These are phyloP conservation scores for Ennomos fuscantarius DNA, from an alignment of 2,888 invertebrate species.

Conservation along the genomic window DNA sequence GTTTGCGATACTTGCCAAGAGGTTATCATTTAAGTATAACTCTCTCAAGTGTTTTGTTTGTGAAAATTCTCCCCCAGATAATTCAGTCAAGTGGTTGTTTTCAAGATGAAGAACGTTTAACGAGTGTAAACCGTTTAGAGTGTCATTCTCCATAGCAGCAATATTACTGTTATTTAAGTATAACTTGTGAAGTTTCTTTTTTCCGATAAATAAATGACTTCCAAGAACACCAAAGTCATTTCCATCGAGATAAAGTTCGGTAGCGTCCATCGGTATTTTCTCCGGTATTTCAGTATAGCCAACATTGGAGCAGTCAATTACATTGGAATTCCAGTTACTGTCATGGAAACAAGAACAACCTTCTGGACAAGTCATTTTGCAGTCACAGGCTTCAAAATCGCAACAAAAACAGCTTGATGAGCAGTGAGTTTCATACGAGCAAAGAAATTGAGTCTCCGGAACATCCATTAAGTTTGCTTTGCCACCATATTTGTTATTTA, in stretches of 20 bases:
- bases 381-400: slow-evolving; percentile 95
- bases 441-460: slow-evolving; percentile 91
- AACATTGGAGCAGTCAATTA: slow-evolving; percentile 92
- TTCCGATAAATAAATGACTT: slow-evolving; percentile 93
- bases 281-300: slow-evolving; percentile 90
- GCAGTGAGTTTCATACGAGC: slow-evolving; percentile 92
- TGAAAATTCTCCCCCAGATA: slow-evolving; percentile 92
- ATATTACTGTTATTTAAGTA: slow-evolving; percentile 92
- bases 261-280: slow-evolving; percentile 94
- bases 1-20: slow-evolving; percentile 89
- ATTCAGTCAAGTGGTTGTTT: slow-evolving; percentile 88
- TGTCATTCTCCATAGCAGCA: slow-evolving; percentile 89
- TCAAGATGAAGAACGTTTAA: slow-evolving; percentile 91
- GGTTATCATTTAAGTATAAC: slow-evolving; percentile 92
- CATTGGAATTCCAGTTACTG: slow-evolving; percentile 92
- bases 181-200: slow-evolving; percentile 91
- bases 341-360: slow-evolving; percentile 94
- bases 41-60: slow-evolving; percentile 90
- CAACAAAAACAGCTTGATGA: slow-evolving; percentile 94
- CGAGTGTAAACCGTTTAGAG: slow-evolving; percentile 91
- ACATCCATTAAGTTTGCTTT: slow-evolving; percentile 88
- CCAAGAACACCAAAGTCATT: slow-evolving; percentile 90
- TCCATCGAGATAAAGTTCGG: slow-evolving; percentile 93
- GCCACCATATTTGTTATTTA: slow-evolving; percentile 87
- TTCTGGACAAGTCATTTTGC: slow-evolving; percentile 94